Base-by-base conservation (phyloP, 2,113 vertebrate species). In the Silurus meridionalis region DNA sequence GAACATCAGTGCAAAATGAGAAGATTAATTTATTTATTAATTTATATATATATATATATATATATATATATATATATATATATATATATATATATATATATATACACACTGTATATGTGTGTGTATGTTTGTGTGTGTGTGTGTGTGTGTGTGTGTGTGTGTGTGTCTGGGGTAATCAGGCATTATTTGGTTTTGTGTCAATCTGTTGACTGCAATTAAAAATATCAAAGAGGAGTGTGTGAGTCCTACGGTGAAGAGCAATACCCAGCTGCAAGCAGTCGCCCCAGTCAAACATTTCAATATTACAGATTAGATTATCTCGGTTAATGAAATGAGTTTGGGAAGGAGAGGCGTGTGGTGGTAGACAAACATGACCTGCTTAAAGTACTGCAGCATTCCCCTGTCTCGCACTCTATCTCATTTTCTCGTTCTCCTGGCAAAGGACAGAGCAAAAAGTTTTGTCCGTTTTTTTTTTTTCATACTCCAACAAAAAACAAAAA, bases 241-340 rank as follows among this genome's bases (percentile, higher is more conserved):
- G 55, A 84, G 67, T 83, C 80, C 83, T 83, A 81, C 52, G n/a
- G 85, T 58, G 60, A 55, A 71, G 79, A 83, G 77, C 58, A 83
- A 83, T 69, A 80, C 67, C 80, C 83, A 66, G 72, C 80, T 83
- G 81, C n/a, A 67, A 13, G 37, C 81, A 83, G 72, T 78, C 57
- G n/a, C 77, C 82, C 83, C 63, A 88, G 85, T 83, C 66, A 82
- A 86, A 64, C 85, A 87, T 87, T 80, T 87, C 66, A 87, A 82
- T 87, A 69, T 80, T 75, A 87, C 77, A 79, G 61, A 87, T 87
- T 88, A 77, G 80, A 88, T 88, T 90, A 88, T 88, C 67, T 88
- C 58, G 25, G 81, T 79, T 88, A 87, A 87, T 89, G 77, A 85
- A 85, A 89, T 84, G 67, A 69, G 83, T 72, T 85, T 67, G 77